Base-by-base conservation (phyloP, 2,888 invertebrate genomes). In the Cantharis flavilabris region DNA sequence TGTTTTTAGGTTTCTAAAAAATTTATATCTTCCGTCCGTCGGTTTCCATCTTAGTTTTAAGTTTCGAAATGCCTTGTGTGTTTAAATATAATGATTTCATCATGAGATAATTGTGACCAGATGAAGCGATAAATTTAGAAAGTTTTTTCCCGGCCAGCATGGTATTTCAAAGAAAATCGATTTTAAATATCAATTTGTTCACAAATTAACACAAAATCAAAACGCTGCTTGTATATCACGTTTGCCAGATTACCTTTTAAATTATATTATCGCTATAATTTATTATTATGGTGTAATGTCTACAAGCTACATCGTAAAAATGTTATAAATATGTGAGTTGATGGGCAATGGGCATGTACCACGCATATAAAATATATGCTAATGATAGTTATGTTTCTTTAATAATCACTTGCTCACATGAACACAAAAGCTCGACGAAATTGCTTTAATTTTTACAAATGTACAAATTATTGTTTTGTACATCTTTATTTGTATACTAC, bases 1-100 rank as follows among this genome's bases (percentile, higher is more conserved):
- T 82, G 80, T 82, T 82, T 82, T 78, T 81, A 76, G 79, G 81
- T 82, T 80, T 79, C 80, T 77, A 80, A 77, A 80, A 82, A 84
- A 84, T 83, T 84, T 84, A 83, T 83, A 77, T 82, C 83, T 84
- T 83, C 83, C 83, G 83, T 83, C 83, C 83, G 83, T 75, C 77
- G 80, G 82, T 71, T 81, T 80, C 84, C 85, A 85, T 84, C 80
- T 85, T 85, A 84, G 81, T 82, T 83, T 82, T 69, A 62, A 70
- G 69, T 73, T 73, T 76, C 62, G 71, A 65, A 65, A 73, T 70
- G 69, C 71, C 67, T 67, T 69, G 73, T 69, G 64, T 76, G 73
- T 77, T 75, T 70, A 70, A 67, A 74, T 63, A 23, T 78, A 78
- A 78, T 76, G 71, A 78, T 70, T 78, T 76, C 71, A 78, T 78